These are phyloP conservation scores for Melospiza melodia DNA, from an alignment of 2,113 vertebrate genomes.

Conservation along the genomic window DNA sequence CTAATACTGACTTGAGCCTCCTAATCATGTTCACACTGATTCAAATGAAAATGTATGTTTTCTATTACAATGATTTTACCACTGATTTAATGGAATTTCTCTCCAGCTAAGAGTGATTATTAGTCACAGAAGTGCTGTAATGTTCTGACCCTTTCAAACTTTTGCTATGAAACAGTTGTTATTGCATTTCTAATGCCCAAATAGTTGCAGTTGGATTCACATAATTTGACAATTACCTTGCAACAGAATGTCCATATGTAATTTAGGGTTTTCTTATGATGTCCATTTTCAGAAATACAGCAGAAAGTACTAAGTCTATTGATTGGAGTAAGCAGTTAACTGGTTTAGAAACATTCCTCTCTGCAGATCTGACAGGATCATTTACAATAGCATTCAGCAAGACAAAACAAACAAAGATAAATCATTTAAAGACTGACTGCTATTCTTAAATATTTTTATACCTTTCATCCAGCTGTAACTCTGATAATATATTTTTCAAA, in stretches of 20 bases:
- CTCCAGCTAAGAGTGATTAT: conserved; percentile 63
- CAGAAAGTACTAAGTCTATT: not conserved
- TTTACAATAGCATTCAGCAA: not conserved
- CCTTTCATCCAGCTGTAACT: not conserved
- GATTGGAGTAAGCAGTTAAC: not conserved
- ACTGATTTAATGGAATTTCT: conserved; percentile 64
- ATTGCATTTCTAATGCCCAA: conserved; percentile 1
- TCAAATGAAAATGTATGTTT: conserved; percentile 63
- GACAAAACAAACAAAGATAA: not conserved
- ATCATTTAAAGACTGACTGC: not conserved
- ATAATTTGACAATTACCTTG: conserved; percentile 29
- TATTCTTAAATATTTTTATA: not conserved
- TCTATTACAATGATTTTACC: conserved; percentile 61
- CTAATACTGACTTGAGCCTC: conserved; percentile 59
- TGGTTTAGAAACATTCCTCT: not conserved
- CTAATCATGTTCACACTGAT: conserved; percentile 67
- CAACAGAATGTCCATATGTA: not conserved
- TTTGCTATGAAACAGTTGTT: conserved; percentile 13
- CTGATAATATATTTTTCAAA: not conserved
- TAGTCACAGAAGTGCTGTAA: conserved; percentile 52
- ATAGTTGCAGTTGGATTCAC: conserved; percentile 29
- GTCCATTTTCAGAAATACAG: not conserved
- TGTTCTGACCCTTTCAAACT: conserved; percentile 51
- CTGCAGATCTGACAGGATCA: not conserved
- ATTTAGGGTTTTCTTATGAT: conserved; percentile 6